phyloP scores from a whole-genome alignment of 2,797 vertebrate species.

The Loris lydekkerianus region DNA sequence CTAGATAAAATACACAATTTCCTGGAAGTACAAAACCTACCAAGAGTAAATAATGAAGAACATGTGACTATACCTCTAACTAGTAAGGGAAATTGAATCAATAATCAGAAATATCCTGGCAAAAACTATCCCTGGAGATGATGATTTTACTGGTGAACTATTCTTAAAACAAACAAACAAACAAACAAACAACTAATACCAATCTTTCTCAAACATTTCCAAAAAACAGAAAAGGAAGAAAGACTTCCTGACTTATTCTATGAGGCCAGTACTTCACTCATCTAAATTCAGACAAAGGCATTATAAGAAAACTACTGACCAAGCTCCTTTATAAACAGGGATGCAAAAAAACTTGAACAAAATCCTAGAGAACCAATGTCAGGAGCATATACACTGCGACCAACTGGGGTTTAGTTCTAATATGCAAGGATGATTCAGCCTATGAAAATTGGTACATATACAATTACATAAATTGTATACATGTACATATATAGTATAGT shows the following conservation, averaged over 20 bases:
- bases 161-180: neutral
- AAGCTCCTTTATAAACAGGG: neutral
- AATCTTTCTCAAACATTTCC: neutral
- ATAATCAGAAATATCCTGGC: neutral
- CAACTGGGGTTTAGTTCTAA: neutral
- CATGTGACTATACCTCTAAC: neutral
- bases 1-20: neutral
- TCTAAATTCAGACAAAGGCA: neutral
- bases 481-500: neutral
- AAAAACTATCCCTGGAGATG: neutral
- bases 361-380: neutral
- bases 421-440: neutral
- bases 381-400: neutral
- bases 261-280: neutral
- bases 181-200: neutral
- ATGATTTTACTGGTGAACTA: neutral
- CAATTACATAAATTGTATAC: too few species aligned
- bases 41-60: neutral
- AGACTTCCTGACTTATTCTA: neutral
- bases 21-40: neutral
- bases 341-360: neutral
- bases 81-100: neutral
- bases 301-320: neutral
- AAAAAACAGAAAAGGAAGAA: neutral
- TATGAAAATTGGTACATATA: neutral